A percentile compares a stretch with the other conserved stretches of the same genome.
Evolutionary conservation across 2,797 vertebrate genomes (phyloP).

Genomic region (Pteropus rufus): DNA sequence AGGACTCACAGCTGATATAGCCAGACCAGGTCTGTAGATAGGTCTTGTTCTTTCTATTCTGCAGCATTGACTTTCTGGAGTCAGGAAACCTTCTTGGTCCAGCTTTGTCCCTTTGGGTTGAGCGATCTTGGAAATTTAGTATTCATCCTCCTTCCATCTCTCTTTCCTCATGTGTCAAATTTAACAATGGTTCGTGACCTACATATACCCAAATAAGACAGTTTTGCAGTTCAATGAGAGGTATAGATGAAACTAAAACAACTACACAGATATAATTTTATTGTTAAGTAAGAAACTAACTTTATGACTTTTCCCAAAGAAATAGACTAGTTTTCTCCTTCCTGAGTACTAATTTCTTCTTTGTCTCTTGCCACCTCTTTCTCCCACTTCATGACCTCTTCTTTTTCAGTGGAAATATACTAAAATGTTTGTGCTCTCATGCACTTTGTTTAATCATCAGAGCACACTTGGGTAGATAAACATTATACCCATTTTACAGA

Average conservation of each 20-base stretch:
- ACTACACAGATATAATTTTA: neutral
- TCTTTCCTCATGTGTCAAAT: neutral
- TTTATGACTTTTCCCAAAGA: neutral
- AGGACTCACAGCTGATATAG: neutral
- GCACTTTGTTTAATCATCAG: neutral
- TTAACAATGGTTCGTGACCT: neutral
- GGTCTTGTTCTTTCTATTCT: neutral
- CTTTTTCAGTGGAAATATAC: neutral
- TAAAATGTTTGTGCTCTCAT: neutral
- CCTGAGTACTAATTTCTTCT: neutral
- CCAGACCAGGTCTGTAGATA: neutral
- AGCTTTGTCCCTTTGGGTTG: neutral
- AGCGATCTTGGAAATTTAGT: neutral
- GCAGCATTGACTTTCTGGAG: neutral
- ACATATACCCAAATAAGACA: neutral
- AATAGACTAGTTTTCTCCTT: neutral
- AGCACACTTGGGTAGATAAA: neutral
- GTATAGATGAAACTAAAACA: neutral
- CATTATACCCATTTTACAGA: constrained; percentile 2
- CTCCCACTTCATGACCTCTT: neutral
- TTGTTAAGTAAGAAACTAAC: neutral
- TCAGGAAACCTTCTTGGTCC: neutral
- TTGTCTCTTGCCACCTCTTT: neutral
- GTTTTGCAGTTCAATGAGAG: neutral
- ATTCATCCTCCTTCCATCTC: neutral